Percentiles rank a stretch among this genome's conserved stretches.
Evolutionary conservation across 1,140 invertebrate genomes (phyloP).

Genomic region (Scaptomyza hsui): DNA sequence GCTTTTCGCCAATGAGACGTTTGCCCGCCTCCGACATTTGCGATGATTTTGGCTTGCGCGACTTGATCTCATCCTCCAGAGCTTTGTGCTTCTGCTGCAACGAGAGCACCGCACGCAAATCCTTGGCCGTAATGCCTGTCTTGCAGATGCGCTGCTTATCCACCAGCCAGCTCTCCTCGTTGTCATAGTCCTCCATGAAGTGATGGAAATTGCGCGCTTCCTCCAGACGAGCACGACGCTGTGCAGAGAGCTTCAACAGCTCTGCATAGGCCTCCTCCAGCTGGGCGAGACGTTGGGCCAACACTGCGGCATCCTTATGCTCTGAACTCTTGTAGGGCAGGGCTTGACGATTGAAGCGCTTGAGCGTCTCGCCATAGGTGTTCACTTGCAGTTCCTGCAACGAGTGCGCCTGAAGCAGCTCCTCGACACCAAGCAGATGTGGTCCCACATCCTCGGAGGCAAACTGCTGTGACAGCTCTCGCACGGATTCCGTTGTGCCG

Average conservation of each 20-base stretch:
- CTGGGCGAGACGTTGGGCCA: slow-evolving; percentile 89
- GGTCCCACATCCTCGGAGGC: slow-evolving; percentile 94
- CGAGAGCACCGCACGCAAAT: slow-evolving; percentile 94
- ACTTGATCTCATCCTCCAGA: slow-evolving; percentile 96
- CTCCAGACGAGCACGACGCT: slow-evolving; percentile 92
- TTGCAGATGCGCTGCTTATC: slow-evolving; percentile 96
- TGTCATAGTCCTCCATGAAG: slow-evolving; percentile 96
- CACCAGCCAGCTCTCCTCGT: slow-evolving; percentile 96
- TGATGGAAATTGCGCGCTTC: slow-evolving; percentile 97
- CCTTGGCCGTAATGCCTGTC: slow-evolving; percentile 95
- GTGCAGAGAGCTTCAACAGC: slow-evolving; percentile 87
- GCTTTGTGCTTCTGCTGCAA: slow-evolving; percentile 98
- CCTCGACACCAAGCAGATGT: slow-evolving; percentile 96
- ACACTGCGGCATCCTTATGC: slow-evolving; percentile 87
- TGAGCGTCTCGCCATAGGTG: slow-evolving; percentile 92
- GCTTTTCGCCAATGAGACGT: slow-evolving; percentile 90
- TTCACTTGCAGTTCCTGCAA: slow-evolving; percentile 95
- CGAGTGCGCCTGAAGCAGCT: slow-evolving; percentile 96
- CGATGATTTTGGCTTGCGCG: slow-evolving; percentile 91
- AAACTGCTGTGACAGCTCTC: slow-evolving; percentile 92
- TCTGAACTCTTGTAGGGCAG: slow-evolving; percentile 85
- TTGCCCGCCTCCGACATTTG: slow-evolving; percentile 90
- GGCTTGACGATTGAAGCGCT: slow-evolving; percentile 90
- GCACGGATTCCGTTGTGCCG: slow-evolving; percentile 92
- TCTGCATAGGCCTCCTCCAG: slow-evolving; percentile 90